These are phyloP conservation scores for Oegoconia quadripuncta DNA, from an alignment of 2,888 invertebrate genomes.

Conservation along the genomic window DNA sequence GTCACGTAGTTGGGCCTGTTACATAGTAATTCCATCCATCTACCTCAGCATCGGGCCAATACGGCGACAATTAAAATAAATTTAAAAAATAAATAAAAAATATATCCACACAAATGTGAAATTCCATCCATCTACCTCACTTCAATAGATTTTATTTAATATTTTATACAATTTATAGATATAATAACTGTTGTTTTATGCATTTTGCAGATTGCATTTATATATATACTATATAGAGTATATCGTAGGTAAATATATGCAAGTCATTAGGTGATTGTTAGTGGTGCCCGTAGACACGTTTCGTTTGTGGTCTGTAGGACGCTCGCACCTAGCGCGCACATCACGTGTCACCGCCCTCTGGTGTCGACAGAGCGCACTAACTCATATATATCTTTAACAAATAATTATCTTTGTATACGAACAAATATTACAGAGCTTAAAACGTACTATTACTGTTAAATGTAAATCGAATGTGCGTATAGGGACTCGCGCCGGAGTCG, in stretches of 20 bases:
- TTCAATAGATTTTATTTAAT: conserved; percentile 81
- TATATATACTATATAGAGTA: conserved; percentile 77
- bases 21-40: conserved; percentile 80
- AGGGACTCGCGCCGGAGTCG: conserved; percentile 30
- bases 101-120: conserved; percentile 78
- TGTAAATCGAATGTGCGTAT: conserved; percentile 53
- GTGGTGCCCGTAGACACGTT: conserved; percentile 62
- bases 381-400: conserved; percentile 2
- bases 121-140: conserved; percentile 88
- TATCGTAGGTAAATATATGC: conserved; percentile 75
- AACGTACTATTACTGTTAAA: conserved; percentile 49
- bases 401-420: conserved; percentile 73
- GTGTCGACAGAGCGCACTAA: conserved; percentile 3
- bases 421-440: conserved; percentile 76
- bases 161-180: conserved; percentile 80
- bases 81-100: conserved; percentile 52
- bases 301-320: conserved; percentile 41
- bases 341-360: neutral
- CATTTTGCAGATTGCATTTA: conserved; percentile 79
- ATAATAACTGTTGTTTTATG: conserved; percentile 78
- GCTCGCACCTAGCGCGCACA: conserved; percentile 54
- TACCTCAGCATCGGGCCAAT: conserved; percentile 79
- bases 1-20: conserved; percentile 47
- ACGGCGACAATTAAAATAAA: conserved; percentile 68
- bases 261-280: conserved; percentile 68